These are phyloP conservation scores for Agonopterix subpropinquella DNA, from an alignment of 2,888 invertebrate species.

Conservation along the genomic window DNA sequence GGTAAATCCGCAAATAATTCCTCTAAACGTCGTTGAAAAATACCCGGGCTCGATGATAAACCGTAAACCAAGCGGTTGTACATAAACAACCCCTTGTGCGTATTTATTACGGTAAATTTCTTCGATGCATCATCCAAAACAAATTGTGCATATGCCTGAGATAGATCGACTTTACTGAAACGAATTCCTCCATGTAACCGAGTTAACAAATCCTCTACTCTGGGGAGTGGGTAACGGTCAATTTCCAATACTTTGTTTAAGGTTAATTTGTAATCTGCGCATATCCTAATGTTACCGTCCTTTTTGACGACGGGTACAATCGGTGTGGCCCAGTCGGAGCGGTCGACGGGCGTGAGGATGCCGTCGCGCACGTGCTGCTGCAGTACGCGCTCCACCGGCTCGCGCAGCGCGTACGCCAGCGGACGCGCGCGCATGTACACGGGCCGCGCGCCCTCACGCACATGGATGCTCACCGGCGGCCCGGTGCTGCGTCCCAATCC, in stretches of 20 bases:
- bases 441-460: conserved; percentile 2
- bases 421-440: conserved; percentile 9
- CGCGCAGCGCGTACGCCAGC: background rate
- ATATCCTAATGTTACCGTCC: conserved; percentile 5
- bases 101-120: conserved; percentile 15
- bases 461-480: conserved; percentile 9
- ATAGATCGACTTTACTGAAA: background rate
- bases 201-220: conserved; percentile 6
- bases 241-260: too few relatives aligned
- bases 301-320: too few relatives aligned
- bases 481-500: conserved; percentile 12
- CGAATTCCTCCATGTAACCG: background rate
- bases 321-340: too few relatives aligned
- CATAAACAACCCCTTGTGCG: conserved; percentile 4
- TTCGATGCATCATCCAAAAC: background rate
- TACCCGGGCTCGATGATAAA: conserved; percentile 6
- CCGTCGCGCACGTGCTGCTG: conserved; percentile 8
- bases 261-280: conserved; percentile 11
- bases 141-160: background rate
- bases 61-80: conserved; percentile 10
- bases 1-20: conserved; percentile 10
- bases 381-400: conserved; percentile 1
- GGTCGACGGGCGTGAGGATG: conserved; percentile 8
- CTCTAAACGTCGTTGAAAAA: conserved; percentile 12
- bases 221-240: background rate